These are phyloP conservation scores for Amphimedon queenslandica DNA, from an alignment of 37 sponge, comb jelly and placozoan species.

Conservation along the genomic window DNA sequence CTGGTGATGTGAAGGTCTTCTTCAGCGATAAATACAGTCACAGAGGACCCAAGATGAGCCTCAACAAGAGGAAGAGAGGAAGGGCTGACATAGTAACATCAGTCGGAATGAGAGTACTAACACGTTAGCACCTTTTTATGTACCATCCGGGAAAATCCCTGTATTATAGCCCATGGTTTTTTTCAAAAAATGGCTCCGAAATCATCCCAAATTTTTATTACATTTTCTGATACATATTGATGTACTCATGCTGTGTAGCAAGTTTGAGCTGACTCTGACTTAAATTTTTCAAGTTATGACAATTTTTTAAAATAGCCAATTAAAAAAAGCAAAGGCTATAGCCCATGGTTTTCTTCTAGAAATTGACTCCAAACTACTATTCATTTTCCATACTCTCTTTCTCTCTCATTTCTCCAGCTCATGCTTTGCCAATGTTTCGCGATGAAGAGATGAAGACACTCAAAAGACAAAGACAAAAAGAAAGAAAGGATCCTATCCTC, in stretches of 20 bases:
- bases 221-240: too few species aligned
- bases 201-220: too few species aligned
- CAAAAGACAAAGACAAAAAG: slow-evolving; percentile 80
- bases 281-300: too few species aligned
- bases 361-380: not conserved
- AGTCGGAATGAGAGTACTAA: slow-evolving; percentile 20
- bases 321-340: too few species aligned
- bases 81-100: slow-evolving; percentile 26
- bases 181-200: too few species aligned
- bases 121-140: slow-evolving; percentile 18
- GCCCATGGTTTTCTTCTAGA: too few species aligned
- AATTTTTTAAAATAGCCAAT: too few species aligned
- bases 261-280: too few species aligned
- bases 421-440: slow-evolving; percentile 87
- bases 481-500: slow-evolving; percentile 66
- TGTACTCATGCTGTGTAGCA: too few species aligned
- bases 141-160: too few species aligned
- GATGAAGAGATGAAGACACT: slow-evolving; percentile 63
- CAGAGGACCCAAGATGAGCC: slow-evolving; percentile 71
- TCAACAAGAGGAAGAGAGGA: slow-evolving; percentile 48
- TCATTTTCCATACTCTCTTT: not conserved
- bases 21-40: slow-evolving; percentile 71
- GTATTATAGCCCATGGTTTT: too few species aligned
- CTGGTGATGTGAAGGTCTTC: slow-evolving; percentile 68
- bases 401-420: slow-evolving; percentile 42